Base-by-base conservation (phyloP, 2,888 invertebrate genomes). In the Dicyrtoma fusca region DNA sequence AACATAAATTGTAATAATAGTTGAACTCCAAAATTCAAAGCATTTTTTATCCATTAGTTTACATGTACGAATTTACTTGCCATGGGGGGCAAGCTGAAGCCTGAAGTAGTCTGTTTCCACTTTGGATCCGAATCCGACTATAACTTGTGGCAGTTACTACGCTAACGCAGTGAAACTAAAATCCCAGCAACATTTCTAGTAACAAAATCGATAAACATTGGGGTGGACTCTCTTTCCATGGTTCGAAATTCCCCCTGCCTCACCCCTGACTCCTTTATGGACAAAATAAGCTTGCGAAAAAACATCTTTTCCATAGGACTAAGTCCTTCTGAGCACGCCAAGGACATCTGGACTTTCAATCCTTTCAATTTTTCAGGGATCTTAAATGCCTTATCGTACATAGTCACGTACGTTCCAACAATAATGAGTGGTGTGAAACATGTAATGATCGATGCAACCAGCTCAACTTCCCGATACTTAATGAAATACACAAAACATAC, bases 211-310 rank as follows among this genome's bases (percentile, higher is more conserved):
- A 49, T 4, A 4, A 49, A 6, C 11, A 19, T 6, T 4, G 49
- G 49, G 3, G 49, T 49, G 11, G 49, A 49, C n/a, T 17, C 49
- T 49, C 49, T 4, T 13, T 49, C 49, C n/a, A 49, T 17, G n/a
- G 49, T 49, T 17, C 19, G 49, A 49, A 49, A 49, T 10, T 49
- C n/a, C 11, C 49, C 49, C 49, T 17, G n/a, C 11, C 19, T n/a
- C n/a, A 49, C 19, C 49, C 49, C 49, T 4, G 11, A 3, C 3
- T 49, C 19, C 11, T 4, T n/a, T 5, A 49, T 5, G 5, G 49
- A 49, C 3, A 4, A 6, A 4, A 81, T 4, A 5, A n/a, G 3
- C 49, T 13, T 6, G 5, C 49, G 19, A 19, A 49, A 17, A 49
- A 17, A 49, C 19, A 6, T 49, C 5, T 13, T 4, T 13, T 49